phyloP scores from a whole-genome alignment of 2,797 vertebrate genomes.

The Petrocephalus schoutedeni region DNA sequence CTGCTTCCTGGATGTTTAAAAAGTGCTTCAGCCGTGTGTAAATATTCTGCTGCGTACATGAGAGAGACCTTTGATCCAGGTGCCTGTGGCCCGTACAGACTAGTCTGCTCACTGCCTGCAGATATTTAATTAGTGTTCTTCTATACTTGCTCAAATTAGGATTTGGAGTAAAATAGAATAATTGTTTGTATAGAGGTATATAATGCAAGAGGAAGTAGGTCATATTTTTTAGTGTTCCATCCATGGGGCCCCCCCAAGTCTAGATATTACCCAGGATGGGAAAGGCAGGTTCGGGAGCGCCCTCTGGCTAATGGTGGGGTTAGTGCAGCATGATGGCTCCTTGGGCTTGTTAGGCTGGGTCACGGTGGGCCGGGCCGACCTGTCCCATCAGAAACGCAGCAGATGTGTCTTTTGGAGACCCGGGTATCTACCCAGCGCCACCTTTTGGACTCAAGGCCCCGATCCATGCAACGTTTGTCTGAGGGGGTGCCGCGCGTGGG shows the following conservation, averaged over 20 bases:
- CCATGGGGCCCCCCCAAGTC: not conserved
- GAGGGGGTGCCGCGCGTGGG: slow-evolving; percentile 25
- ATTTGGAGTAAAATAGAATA: not conserved
- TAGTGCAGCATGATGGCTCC: not conserved
- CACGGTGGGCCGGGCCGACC: not conserved
- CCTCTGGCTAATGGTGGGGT: not conserved
- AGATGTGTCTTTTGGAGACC: not conserved
- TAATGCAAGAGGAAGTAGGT: not conserved
- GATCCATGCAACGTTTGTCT: not conserved
- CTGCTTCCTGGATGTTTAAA: not conserved
- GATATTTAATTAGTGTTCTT: not conserved
- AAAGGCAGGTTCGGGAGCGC: not conserved
- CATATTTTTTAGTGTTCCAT: not conserved
- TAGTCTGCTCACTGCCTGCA: not conserved
- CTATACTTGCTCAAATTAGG: not conserved
- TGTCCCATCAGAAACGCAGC: not conserved
- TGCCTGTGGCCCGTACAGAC: not conserved
- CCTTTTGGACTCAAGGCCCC: too few species aligned
- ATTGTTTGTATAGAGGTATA: not conserved
- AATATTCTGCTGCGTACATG: not conserved
- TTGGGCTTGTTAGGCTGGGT: not conserved
- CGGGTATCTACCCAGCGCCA: not conserved
- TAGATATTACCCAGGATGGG: not conserved
- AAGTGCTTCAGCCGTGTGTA: not conserved
- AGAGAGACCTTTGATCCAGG: not conserved